Percentiles rank a stretch among this genome's conserved stretches.
phyloP scores from a whole-genome alignment of 2,797 vertebrate genomes.

The Cynopterus sphinx region DNA sequence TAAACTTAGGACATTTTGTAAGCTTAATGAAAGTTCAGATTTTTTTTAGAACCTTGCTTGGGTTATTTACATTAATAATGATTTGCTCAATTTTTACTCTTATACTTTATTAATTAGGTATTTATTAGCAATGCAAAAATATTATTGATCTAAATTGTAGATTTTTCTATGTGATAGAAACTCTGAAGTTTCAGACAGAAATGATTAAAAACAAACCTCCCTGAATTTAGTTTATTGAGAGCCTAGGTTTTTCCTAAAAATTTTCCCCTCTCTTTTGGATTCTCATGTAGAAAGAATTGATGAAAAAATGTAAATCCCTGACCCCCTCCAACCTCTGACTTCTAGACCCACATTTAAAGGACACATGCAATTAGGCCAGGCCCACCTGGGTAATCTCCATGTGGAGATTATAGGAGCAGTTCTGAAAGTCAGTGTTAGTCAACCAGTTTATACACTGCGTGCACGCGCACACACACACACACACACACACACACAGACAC shows the following conservation, averaged over 20 bases:
- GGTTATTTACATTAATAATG: neutral
- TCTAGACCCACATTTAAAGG: neutral
- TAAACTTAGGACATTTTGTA: neutral
- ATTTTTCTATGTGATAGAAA: neutral
- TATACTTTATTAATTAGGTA: neutral
- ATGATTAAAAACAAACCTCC: neutral
- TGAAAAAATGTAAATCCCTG: neutral
- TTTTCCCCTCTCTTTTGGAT: neutral
- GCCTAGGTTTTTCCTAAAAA: neutral
- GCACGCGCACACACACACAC: neutral
- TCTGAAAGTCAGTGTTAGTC: conserved; percentile 32
- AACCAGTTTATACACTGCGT: conserved; percentile 16
- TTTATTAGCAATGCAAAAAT: neutral
- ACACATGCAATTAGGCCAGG: neutral
- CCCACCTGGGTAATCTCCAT: neutral
- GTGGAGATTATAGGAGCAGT: neutral
- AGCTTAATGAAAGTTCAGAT: neutral
- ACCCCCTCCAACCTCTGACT: neutral
- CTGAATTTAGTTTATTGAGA: neutral
- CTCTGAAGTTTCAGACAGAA: neutral
- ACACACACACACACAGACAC: neutral
- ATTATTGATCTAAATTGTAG: neutral
- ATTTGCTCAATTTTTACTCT: neutral
- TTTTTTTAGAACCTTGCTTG: neutral
- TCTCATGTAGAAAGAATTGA: neutral